Conservation (phyloP, 1,140 invertebrate genomes). For the Pogonomyrmex californicus region DNA sequence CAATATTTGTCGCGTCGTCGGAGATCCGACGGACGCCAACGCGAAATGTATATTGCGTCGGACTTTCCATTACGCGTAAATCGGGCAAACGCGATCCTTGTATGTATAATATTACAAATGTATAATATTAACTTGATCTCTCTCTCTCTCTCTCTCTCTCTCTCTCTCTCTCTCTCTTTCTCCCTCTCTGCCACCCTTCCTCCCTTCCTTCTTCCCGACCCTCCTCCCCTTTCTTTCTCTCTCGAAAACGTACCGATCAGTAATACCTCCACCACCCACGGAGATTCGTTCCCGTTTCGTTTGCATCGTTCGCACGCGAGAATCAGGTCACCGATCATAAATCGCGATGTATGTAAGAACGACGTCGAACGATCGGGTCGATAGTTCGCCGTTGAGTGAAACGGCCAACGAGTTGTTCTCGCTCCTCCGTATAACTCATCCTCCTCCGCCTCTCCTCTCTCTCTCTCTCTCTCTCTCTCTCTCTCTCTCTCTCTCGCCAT, state of each 20-base stretch:
- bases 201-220: no score
- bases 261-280: background rate
- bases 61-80: constrained; percentile 33
- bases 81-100: background rate
- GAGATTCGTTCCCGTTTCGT: constrained; percentile 5
- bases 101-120: background rate
- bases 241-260: constrained; percentile 5
- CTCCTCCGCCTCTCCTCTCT: background rate
- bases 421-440: background rate
- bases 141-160: background rate
- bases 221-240: no score
- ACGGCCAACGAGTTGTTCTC: constrained; percentile 17
- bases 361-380: constrained; percentile 15
- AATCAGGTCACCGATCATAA: constrained; percentile 48
- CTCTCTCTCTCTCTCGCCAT: background rate
- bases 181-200: no score
- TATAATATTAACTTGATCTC: constrained; percentile 31
- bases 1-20: constrained; percentile 19
- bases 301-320: background rate
- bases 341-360: constrained; percentile 36
- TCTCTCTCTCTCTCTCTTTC: background rate
- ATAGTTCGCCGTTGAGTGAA: background rate
- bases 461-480: background rate
- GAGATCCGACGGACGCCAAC: constrained; percentile 14
- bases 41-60: background rate